Base-by-base conservation (phyloP, 2,113 vertebrate genomes). In the Stigmatopora nigra region DNA sequence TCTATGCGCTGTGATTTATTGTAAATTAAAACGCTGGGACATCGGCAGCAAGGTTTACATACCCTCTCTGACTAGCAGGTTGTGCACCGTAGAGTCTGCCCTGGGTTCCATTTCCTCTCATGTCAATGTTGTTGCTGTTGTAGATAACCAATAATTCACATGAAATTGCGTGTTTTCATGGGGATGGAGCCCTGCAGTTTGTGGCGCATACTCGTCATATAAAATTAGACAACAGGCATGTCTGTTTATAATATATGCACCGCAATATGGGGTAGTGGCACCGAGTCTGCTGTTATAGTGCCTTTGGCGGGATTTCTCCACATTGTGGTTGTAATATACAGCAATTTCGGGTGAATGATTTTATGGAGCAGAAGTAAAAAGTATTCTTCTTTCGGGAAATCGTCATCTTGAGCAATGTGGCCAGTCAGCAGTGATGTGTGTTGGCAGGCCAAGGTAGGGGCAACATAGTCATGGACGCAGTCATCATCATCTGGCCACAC, bases 401-500 rank as follows among this genome's bases (percentile, higher is more conserved):
- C 64, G 65, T 48, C 56, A 67, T 67, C 51, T 61, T 72, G 68
- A 72, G 19, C 67, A 65, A 77, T 77, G 85, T 72, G 78, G 72
- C 71, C 75, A 77, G 73, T 62, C 69, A 68, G 78, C 65, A 74
- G 70, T 83, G 87, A 90, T 88, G 83, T 82, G 84, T 88, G 79
- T 76, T 87, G 87, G 87, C 89, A 87, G 77, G 83, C 84, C 77
- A 69, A 78, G 82, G 88, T 89, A 87, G 74, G 87, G 85, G 88
- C 86, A 86, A 75, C 76, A 68, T 69, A 88, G 83, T 86, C 81
- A 85, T 72, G 76, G 84, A 80, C 76, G 82, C 75, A 86, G 86
- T 86, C 88, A 82, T 88, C 88, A 85, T 89, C 87, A 82, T 89
- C 86, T 87, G 83, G 84, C 76, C 64, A 71, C 82, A 86, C 91